Percentiles rank a stretch among this genome's conserved stretches.
Evolutionary conservation across 2,888 invertebrate genomes (phyloP).

Genomic region (Rosalia funebris): DNA sequence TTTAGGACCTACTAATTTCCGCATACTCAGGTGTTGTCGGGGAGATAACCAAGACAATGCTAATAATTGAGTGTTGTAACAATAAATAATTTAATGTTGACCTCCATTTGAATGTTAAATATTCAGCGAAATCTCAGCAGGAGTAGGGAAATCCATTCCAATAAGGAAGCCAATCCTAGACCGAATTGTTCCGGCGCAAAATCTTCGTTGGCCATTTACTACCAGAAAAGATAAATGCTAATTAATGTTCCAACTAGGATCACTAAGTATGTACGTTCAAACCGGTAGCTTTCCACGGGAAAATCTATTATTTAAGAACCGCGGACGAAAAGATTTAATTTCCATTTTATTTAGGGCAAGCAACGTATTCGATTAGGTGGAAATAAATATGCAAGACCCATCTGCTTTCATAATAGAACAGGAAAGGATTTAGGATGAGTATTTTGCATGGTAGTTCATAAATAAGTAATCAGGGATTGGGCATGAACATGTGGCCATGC

Average conservation of each 20-base stretch:
- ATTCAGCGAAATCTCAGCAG: too few relatives aligned
- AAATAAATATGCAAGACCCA: constrained; percentile 42
- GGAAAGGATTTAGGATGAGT: constrained; percentile 46
- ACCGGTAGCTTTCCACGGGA: neutral
- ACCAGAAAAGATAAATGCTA: neutral
- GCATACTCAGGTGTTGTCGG: too few relatives aligned
- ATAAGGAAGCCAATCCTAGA: too few relatives aligned
- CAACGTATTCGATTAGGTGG: constrained; percentile 32
- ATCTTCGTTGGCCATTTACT: neutral
- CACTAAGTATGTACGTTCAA: neutral
- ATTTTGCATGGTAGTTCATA: constrained; percentile 49
- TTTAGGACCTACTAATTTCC: too few relatives aligned
- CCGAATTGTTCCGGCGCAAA: too few relatives aligned
- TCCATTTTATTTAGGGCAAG: constrained; percentile 21
- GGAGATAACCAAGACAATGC: too few relatives aligned
- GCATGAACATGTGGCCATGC: constrained; percentile 48
- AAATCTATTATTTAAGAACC: constrained; percentile 16
- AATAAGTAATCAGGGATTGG: constrained; percentile 48
- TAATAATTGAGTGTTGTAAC: too few relatives aligned
- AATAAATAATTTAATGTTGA: too few relatives aligned
- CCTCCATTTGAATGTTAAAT: too few relatives aligned
- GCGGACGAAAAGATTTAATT: constrained; percentile 18
- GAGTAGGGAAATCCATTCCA: too few relatives aligned
- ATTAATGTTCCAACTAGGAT: constrained; percentile 5
- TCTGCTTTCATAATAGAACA: constrained; percentile 41